These are phyloP conservation scores for Plecturocebus donacophilus DNA, from an alignment of 2,113 vertebrate genomes.

Conservation along the genomic window DNA sequence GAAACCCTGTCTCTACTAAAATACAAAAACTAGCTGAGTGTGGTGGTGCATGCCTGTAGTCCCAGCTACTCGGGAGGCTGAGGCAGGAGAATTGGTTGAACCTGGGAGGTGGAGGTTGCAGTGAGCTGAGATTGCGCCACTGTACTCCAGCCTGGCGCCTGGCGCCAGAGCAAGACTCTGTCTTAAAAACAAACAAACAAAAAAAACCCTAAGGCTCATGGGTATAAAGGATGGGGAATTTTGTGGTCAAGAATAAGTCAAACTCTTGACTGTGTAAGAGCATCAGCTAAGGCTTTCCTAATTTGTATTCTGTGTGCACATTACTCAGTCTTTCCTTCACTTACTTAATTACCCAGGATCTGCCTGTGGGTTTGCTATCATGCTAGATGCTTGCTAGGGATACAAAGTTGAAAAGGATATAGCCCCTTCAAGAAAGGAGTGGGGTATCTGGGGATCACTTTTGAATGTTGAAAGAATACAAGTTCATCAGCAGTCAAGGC, in stretches of 20 bases:
- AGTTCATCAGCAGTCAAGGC: not conserved
- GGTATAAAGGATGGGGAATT: not conserved
- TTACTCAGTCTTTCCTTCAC: not conserved
- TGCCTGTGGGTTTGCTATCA: not conserved
- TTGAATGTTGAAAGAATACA: not conserved
- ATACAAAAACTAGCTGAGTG: no score
- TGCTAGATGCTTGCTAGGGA: not conserved
- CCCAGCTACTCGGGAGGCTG: no score
- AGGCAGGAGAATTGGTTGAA: no score
- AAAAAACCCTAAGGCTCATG: not conserved
- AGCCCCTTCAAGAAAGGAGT: not conserved
- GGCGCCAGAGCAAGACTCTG: no score
- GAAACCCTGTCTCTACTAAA: no score
- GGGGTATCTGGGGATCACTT: not conserved
- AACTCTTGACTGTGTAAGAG: not conserved
- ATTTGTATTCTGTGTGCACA: not conserved
- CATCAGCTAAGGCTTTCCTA: not conserved
- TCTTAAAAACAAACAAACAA: no score
- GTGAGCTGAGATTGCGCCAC: no score
- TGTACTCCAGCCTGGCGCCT: no score
- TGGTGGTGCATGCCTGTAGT: no score
- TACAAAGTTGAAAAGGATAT: not conserved
- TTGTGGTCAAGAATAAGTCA: not conserved
- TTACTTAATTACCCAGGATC: not conserved
- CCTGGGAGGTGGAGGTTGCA: no score